Evolutionary conservation across 2,113 vertebrate genomes (phyloP), one percentile per base, ranked within the genome.

Genomic region (Pipra filicauda): DNA sequence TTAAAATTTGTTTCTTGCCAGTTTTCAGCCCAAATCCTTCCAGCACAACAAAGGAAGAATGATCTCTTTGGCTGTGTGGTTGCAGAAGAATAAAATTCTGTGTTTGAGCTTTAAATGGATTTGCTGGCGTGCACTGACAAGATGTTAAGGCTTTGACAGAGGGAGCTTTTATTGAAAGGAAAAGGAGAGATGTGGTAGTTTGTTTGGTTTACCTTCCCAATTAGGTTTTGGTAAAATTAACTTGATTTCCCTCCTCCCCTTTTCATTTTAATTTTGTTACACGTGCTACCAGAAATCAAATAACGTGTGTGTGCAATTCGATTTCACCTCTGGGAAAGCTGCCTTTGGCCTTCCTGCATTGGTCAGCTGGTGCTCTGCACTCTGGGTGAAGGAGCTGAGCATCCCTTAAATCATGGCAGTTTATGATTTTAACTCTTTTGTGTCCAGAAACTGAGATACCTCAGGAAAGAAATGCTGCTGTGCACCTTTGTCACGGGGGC

Each of bases 71-170:
- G 76, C 83, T 78, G 31, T 54, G 61, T 0, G 0, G 57, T 72
- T 49, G 31, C 49, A 70, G 70, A 91, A 82, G 86, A 96, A 78
- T 58, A 85, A 85, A 94, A 91, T 84, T 92, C 78, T 77, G 41
- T 61, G 37, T 86, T 67, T 79, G 54, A 89, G 74, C 86, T 91
- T 92, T 87, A 94, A 84, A 48, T 92, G 86, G 91, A 66, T 96
- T 94, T 66, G 44, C 69, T 96, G 84, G 51, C 64, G 4, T 65
- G 41, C 57, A 15, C 54, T 91, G 81, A 49, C 44, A 86, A 95
- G 73, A 89, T 78, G 86, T 87, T 91, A 41, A 70, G 72, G 76
- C 70, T 96, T 89, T 96, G 93, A 87, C 66, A 87, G 93, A 79
- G 73, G 28, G 41, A 79, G 46, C 77, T 87, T 92, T 82, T 92